Evolutionary conservation across 2,888 invertebrate species (phyloP).

Genomic region (Spisula subtruncata): DNA sequence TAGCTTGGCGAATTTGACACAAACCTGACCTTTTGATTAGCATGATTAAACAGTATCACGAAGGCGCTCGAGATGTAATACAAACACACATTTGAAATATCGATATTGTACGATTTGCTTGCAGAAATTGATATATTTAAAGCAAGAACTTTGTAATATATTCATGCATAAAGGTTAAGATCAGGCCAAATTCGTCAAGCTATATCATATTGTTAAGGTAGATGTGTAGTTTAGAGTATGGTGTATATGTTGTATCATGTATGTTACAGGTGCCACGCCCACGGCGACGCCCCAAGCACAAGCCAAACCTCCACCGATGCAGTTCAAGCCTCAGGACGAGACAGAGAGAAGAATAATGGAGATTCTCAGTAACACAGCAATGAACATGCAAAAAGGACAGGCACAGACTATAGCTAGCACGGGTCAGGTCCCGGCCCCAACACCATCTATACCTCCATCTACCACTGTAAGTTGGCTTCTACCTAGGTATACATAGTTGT

Average conservation of each 20-base stretch:
- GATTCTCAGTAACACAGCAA: constrained; percentile 80
- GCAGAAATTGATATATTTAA: no score
- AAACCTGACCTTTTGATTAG: no score
- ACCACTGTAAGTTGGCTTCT: neutral
- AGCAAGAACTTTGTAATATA: no score
- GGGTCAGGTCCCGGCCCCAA: neutral
- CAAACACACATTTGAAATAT: no score
- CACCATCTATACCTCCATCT: neutral
- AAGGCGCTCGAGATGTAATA: no score
- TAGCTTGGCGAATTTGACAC: no score
- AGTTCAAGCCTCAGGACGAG: constrained; percentile 83
- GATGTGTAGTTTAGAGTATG: neutral
- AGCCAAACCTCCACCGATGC: constrained; percentile 75
- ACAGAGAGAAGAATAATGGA: constrained; percentile 84
- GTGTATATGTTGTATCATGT: neutral
- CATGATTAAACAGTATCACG: no score
- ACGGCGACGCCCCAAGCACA: constrained; percentile 49
- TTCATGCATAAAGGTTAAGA: no score
- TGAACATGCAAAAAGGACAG: constrained; percentile 72
- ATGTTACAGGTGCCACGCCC: constrained; percentile 61
- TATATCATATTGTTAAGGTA: neutral
- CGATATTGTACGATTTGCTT: no score
- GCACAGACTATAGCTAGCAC: constrained; percentile 43
- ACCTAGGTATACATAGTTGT: neutral
- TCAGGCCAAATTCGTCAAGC: no score